Base-by-base conservation (phyloP, 2,888 invertebrate genomes). In the Hymenopus coronatus region DNA sequence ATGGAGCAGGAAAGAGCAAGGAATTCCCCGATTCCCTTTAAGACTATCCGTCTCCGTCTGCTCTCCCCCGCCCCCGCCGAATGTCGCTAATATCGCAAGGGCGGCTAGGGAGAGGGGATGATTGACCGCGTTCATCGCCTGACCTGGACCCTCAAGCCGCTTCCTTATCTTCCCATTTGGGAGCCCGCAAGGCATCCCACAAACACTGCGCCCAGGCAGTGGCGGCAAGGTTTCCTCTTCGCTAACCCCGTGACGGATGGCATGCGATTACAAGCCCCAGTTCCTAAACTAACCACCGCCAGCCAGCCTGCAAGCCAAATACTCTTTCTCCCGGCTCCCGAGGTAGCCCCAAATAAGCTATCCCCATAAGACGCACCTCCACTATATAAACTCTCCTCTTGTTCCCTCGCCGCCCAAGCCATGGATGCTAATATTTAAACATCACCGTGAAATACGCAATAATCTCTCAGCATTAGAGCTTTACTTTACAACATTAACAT, bases 61-160 rank as follows among this genome's bases (percentile, higher is more conserved):
- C 12, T 20, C 46, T 28, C 20, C 25, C 81, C 86, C 86, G 1
- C 28, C n/a, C 4, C 40, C 81, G 30, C 83, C 30, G 83, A 83
- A 88, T 88, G 83, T 30, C 88, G 83, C 88, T 88, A 88, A 88
- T 88, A 88, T 88, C 83, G 88, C 30, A 54, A 82, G 46, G 40
- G 84, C 40, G 40, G 15, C 40, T n/a, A 46, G 84, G 25, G 83
- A 70, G 87, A 46, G 82, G 87, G 82, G 82, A 70, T 88, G 88
- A 88, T 88, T 84, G 88, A 84, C 88, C 84, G 84, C 88, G 84
- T 88, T 88, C 88, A 88, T 88, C 88, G 54, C 40, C 83, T 88
- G 88, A 88, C 83, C 88, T 87, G 20, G 88, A 83, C 83, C 88
- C 88, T 40, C n/a, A 88, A 88, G 84, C 83, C 83, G 88, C 82